Evolutionary conservation across 2,888 invertebrate species (phyloP).

Genomic region (Eretmocerus hayati): DNA sequence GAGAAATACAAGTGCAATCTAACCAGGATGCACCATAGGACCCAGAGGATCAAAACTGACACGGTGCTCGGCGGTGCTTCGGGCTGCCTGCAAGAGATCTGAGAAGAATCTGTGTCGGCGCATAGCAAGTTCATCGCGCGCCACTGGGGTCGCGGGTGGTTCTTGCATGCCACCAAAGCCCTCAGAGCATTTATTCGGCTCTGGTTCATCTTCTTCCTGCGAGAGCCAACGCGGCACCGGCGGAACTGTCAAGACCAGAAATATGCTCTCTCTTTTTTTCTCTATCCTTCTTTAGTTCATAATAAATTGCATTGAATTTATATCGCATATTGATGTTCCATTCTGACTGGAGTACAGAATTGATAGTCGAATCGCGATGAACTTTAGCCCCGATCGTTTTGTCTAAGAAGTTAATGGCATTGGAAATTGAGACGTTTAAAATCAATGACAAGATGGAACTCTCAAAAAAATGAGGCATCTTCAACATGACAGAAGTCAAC

Average conservation of each 20-base stretch:
- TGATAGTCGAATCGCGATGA: too few species aligned
- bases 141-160: conserved; percentile 70
- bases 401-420: too few species aligned
- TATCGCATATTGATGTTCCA: too few species aligned
- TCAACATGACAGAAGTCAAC: too few species aligned
- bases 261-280: neutral
- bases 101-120: conserved; percentile 72
- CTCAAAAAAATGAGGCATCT: too few species aligned
- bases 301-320: too few species aligned
- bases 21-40: conserved; percentile 59
- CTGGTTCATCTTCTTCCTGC: conserved; percentile 47
- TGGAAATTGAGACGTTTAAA: too few species aligned
- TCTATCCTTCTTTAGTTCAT: neutral
- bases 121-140: conserved; percentile 69
- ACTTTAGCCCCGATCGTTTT: too few species aligned
- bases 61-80: conserved; percentile 66
- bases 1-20: too few species aligned
- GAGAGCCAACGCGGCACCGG: conserved; percentile 38
- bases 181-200: conserved; percentile 32
- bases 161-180: conserved; percentile 54
- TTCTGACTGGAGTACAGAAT: too few species aligned
- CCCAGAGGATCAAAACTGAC: conserved; percentile 70
- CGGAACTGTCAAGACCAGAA: conserved; percentile 16
- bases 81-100: conserved; percentile 66
- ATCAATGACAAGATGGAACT: too few species aligned